phyloP scores from a whole-genome alignment of 2,113 vertebrate genomes.

The Hystrix cristata region DNA sequence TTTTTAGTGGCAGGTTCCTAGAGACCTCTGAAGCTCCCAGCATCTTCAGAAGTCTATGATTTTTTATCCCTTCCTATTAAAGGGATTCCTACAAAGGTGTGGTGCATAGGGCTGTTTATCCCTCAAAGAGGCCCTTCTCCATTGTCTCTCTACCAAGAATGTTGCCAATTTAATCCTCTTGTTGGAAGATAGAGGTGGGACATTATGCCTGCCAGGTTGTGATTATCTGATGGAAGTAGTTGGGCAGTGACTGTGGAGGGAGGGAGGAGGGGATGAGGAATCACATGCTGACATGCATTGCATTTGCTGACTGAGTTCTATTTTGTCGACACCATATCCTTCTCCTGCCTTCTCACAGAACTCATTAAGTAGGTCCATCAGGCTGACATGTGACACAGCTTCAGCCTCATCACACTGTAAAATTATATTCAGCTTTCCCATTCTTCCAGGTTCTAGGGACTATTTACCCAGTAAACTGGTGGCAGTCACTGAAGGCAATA shows the following conservation, averaged over 20 bases:
- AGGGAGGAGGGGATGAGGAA: neutral
- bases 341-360: constrained; percentile 38
- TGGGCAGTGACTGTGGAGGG: neutral
- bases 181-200: neutral
- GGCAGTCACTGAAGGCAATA: neutral
- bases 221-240: neutral
- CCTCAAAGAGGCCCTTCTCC: neutral
- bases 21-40: neutral
- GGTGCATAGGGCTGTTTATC: neutral
- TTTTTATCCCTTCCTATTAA: neutral
- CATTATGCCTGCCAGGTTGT: neutral
- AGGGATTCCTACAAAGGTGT: neutral
- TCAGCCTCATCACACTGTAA: neutral
- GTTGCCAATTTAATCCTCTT: neutral
- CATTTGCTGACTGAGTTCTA: constrained; percentile 18
- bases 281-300: neutral
- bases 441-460: neutral
- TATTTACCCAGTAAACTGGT: neutral
- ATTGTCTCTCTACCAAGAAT: neutral
- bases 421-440: constrained; percentile 22
- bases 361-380: constrained; percentile 45
- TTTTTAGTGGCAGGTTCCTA: neutral
- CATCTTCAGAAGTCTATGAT: neutral
- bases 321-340: neutral
- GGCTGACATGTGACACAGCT: neutral